Evolutionary conservation across 2,888 invertebrate genomes (phyloP), one percentile per base, ranked within the genome.

Genomic region (Eueremaeus valkanovi): DNA sequence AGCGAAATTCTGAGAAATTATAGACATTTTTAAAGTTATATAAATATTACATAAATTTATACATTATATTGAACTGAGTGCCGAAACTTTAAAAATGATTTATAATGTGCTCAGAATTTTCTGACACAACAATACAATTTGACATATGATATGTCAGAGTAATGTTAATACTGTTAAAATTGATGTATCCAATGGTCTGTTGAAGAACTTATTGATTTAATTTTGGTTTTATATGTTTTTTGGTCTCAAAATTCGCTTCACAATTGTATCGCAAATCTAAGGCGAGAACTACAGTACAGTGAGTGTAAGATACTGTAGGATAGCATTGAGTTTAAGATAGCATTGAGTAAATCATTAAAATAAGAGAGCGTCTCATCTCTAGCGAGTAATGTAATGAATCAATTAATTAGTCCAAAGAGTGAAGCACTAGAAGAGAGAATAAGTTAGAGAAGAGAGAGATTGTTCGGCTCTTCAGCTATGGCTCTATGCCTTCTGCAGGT

Each of bases 391-490:
- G 66, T 66, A 66, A 66, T 66, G 66, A 66, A 66, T 66, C 66
- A 66, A 66, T 66, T 66, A 66, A 66, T 66, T 66, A 66, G 66
- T 66, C 5, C 18, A 66, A 36, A 66, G 31, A 66, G 36, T 66
- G 66, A 21, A 66, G 31, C 61, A 61, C 36, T n/a, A 8, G 66
- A 66, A 31, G 29, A 29, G 31, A 8, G 6, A 2, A n/a, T 66
- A 21, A n/a, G n/a, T n/a, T n/a, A n/a, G n/a, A n/a, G n/a, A n/a
- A n/a, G n/a, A n/a, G n/a, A n/a, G n/a, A n/a, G n/a, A n/a, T n/a
- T n/a, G n/a, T n/a, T n/a, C n/a, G n/a, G n/a, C n/a, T n/a, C n/a
- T n/a, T n/a, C n/a, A n/a, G n/a, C n/a, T n/a, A n/a, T n/a, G n/a
- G n/a, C n/a, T n/a, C n/a, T n/a, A n/a, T n/a, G n/a, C n/a, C n/a